phyloP scores from a whole-genome alignment of 2,113 vertebrate species.

The Alexandromys fortis region DNA sequence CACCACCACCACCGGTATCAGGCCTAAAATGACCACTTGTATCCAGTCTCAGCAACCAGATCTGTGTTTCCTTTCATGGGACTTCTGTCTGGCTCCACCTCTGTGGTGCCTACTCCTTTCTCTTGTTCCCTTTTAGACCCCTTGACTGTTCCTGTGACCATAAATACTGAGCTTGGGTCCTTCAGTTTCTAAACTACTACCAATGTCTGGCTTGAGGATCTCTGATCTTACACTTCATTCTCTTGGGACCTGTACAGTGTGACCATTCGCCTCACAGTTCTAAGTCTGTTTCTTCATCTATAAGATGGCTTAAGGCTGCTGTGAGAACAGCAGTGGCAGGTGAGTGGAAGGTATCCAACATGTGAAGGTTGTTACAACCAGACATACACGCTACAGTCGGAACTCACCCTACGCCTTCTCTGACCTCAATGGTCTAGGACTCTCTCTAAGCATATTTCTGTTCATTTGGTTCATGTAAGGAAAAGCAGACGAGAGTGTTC shows the following conservation, averaged over 20 bases:
- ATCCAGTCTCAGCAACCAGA: slow-evolving; percentile 21
- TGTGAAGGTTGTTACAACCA: neutral
- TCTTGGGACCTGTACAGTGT: neutral
- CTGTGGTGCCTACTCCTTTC: neutral
- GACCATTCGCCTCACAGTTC: neutral
- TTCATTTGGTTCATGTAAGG: neutral
- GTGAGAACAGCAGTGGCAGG: neutral
- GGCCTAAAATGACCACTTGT: slow-evolving; percentile 16
- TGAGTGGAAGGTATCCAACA: neutral
- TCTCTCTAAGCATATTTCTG: neutral
- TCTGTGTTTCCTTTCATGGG: slow-evolving; percentile 34
- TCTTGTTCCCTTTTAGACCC: slow-evolving; percentile 26
- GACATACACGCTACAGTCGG: neutral
- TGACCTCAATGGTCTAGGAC: neutral
- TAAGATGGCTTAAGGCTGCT: neutral
- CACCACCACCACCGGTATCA: neutral
- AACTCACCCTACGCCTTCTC: slow-evolving; percentile 7
- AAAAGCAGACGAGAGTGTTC: slow-evolving; percentile 12
- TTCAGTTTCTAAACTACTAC: neutral
- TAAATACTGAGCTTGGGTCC: neutral
- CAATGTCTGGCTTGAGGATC: neutral
- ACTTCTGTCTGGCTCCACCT: neutral
- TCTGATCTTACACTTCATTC: neutral
- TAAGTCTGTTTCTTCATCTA: neutral
- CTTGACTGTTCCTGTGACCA: neutral